Percentiles rank a stretch among this genome's conserved stretches.
Evolutionary conservation across 2,888 invertebrate genomes (phyloP).

Genomic region (Oasisia sp.): DNA sequence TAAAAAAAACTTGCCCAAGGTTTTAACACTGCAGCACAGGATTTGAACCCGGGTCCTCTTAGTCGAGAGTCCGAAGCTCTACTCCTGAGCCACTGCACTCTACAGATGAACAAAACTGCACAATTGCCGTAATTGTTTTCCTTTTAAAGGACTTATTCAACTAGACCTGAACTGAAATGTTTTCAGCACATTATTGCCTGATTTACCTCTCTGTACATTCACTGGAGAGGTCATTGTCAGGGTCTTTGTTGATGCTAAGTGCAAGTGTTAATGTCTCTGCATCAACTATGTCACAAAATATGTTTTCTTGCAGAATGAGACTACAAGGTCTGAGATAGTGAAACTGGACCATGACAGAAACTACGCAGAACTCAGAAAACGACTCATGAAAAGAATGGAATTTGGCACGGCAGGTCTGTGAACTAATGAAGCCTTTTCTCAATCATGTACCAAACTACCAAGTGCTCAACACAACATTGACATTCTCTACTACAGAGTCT

Average conservation of each 20-base stretch:
- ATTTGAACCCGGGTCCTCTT: too few species aligned
- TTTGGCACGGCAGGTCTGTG: slow-evolving; percentile 87
- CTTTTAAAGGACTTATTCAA: too few species aligned
- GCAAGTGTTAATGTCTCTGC: not conserved
- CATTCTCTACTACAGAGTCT: not conserved
- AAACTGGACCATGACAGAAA: slow-evolving; percentile 71
- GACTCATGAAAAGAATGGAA: slow-evolving; percentile 78
- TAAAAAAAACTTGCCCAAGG: too few species aligned
- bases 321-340: slow-evolving; percentile 74
- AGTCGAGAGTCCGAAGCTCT: too few species aligned
- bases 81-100: too few species aligned
- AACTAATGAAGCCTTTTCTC: slow-evolving; percentile 19
- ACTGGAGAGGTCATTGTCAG: too few species aligned
- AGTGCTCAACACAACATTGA: not conserved
- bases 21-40: too few species aligned
- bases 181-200: too few species aligned
- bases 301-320: slow-evolving; percentile 64
- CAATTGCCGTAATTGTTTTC: too few species aligned
- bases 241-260: not conserved
- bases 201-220: too few species aligned
- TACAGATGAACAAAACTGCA: too few species aligned
- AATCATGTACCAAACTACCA: not conserved
- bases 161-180: too few species aligned
- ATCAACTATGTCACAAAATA: not conserved
- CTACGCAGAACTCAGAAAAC: slow-evolving; percentile 72